Conservation (phyloP, 2,888 invertebrate species). For the Cantharis flavilabris region DNA sequence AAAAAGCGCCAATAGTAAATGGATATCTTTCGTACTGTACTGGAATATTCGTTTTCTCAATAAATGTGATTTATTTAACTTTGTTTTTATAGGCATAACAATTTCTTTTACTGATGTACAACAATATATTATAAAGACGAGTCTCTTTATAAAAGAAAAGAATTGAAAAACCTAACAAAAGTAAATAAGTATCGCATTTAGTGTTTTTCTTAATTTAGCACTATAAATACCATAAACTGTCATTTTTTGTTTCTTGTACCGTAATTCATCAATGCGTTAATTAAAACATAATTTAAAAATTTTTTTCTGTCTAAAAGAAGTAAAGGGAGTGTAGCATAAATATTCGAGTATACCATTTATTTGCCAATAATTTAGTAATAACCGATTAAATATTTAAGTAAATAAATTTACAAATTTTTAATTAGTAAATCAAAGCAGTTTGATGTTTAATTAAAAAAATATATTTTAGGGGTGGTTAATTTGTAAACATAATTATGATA, state of each 20-base stretch:
- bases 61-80: slow-evolving; percentile 2
- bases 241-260: neutral
- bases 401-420: neutral
- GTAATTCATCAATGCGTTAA: neutral
- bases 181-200: neutral
- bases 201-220: neutral
- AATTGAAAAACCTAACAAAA: neutral
- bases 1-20: neutral
- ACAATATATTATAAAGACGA: neutral
- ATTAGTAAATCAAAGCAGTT: neutral
- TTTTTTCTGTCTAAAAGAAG: neutral
- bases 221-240: neutral
- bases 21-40: neutral
- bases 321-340: neutral
- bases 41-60: neutral
- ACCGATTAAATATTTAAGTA: neutral
- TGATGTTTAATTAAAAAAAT: neutral
- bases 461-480: neutral
- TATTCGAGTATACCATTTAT: neutral
- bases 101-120: neutral
- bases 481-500: neutral
- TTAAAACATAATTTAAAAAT: neutral
- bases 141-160: neutral
- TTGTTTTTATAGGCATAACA: slow-evolving; percentile 3
- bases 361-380: neutral